Evolutionary conservation across 2,888 invertebrate species (phyloP), one percentile per base, ranked within the genome.

Genomic region (Leptinotarsa juncta): DNA sequence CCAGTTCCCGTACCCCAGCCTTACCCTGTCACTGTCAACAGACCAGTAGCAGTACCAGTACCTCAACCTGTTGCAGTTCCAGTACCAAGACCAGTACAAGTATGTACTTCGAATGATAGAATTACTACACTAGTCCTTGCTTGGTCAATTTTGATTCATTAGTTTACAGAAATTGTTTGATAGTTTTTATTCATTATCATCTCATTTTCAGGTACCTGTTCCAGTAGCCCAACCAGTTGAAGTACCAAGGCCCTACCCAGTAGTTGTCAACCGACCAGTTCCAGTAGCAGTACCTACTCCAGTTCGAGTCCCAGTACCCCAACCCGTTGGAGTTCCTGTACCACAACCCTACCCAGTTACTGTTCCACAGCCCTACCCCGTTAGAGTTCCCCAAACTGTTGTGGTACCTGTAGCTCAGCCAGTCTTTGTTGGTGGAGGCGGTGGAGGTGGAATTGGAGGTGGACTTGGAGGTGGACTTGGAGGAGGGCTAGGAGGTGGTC

Each of bases 281-380:
- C 84, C 84, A 50, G 83, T 83, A 16, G 82, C 85, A 55, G 83
- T 86, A n/a, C 89, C 88, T 5, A 87, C 90, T 0, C 89, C 89
- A 0, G 89, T 91, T 0, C 90, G 89, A 0, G 88, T 88, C 18
- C 84, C 88, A 67, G 86, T 86, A 7, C 87, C 89, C 1, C 86
- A 88, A 62, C 88, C 89, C 0, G 87, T 89, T 42, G 81, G 87
- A 4, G 87, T 90, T n/a, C 87, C 88, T 3, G 87, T 91, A 0
- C 90, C 91, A 69, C 87, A 91, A 73, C 91, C 91, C 1, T 89
- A 90, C 71, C 89, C 91, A 7, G 90, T 90, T 26, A 89, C 90
- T 0, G 88, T 91, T 0, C 88, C 91, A 20, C 90, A 91, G 72
- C 90, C 90, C 0, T 88, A 90, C 3, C 88, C 88, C 65, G 85